A percentile compares a stretch with the other conserved stretches of the same genome.
Evolutionary conservation across 1,140 invertebrate genomes (phyloP).

Genomic region (Acromyrmex echinatior): DNA sequence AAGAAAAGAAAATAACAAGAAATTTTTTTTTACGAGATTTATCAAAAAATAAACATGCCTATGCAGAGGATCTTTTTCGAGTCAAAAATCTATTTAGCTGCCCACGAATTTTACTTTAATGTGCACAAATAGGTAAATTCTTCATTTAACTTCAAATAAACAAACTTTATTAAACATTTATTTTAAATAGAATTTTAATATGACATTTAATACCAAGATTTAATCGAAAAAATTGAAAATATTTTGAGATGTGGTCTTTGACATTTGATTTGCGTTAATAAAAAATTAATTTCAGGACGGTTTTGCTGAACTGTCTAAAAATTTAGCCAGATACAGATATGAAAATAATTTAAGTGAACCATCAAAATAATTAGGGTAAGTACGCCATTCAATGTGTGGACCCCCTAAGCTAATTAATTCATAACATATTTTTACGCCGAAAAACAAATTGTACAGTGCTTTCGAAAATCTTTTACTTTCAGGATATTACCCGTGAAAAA

Average conservation of each 20-base stretch:
- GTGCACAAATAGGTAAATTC: not conserved
- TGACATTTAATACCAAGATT: not conserved
- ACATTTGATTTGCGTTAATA: not conserved
- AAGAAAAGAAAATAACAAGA: no score
- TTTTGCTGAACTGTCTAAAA: no score
- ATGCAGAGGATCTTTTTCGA: not conserved
- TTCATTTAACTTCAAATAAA: not conserved
- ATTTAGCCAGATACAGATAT: no score
- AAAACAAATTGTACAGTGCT: no score
- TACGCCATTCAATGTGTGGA: no score
- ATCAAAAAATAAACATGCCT: not conserved
- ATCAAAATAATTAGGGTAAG: no score
- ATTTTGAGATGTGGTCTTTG: not conserved
- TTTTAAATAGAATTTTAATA: not conserved
- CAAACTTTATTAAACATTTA: not conserved
- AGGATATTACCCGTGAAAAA: no score
- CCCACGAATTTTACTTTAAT: not conserved
- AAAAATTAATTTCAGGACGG: not conserved
- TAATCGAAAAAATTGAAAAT: not conserved
- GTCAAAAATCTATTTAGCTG: not conserved
- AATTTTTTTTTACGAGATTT: no score
- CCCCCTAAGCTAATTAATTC: no score
- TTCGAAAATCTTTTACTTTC: no score
- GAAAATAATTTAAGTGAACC: no score
- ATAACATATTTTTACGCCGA: no score